These are phyloP conservation scores for Macrophya annulata DNA, from an alignment of 2,888 invertebrate genomes.

Conservation along the genomic window DNA sequence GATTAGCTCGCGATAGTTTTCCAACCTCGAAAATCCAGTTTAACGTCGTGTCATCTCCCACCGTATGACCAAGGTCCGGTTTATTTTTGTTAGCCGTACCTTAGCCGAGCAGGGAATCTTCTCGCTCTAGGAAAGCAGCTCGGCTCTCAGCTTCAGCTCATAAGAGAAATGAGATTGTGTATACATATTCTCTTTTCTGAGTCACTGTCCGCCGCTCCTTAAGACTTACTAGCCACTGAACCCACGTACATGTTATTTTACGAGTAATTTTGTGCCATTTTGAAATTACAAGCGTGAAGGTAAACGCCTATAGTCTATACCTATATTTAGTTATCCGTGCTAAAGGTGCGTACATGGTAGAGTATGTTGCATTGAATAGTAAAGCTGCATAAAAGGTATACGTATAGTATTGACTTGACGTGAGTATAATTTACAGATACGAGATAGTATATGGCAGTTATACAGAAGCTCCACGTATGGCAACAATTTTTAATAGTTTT, in stretches of 20 bases:
- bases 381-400: not conserved
- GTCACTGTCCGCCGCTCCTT: constrained; percentile 30
- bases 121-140: not conserved
- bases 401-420: not conserved
- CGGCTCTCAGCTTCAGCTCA: not conserved
- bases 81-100: constrained; percentile 29
- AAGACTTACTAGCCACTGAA: constrained; percentile 27
- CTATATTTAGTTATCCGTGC: not conserved
- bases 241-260: constrained; percentile 7
- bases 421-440: not conserved
- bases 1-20: constrained; percentile 42
- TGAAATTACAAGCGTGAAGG: constrained; percentile 35
- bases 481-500: not conserved
- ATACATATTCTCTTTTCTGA: not conserved
- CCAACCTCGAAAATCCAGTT: constrained; percentile 34
- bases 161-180: constrained; percentile 23
- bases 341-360: not conserved
- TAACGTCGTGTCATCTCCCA: constrained; percentile 26
- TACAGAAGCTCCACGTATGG: not conserved
- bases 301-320: constrained; percentile 11
- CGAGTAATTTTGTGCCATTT: constrained; percentile 32
- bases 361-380: not conserved
- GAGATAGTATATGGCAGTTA: not conserved
- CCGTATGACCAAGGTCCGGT: constrained; percentile 35
- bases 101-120: constrained; percentile 7